Base-by-base conservation (phyloP, 2,113 vertebrate species). In the Heloderma charlesbogerti region DNA sequence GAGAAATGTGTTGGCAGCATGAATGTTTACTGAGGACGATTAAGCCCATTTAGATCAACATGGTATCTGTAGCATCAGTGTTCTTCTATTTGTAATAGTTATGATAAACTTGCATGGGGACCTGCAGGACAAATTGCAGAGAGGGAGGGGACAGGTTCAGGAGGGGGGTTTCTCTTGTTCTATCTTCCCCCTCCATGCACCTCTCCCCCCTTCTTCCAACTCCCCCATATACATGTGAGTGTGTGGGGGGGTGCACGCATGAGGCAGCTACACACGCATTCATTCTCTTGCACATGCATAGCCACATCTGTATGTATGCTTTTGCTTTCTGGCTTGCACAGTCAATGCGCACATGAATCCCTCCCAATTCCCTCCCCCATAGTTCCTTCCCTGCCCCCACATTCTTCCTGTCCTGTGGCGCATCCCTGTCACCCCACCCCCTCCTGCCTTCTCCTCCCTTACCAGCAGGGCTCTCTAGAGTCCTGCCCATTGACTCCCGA, bases 81-180 rank as follows among this genome's bases (percentile, higher is more conserved):
- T 13, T 40, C 66, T 82, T 54, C 60, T 3, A 15, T 51, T 86
- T 71, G 18, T 57, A 43, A 43, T 0, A 0, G 4, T 25, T 86
- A 48, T 43, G 66, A 66, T 75, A 71, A 72, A 29, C 87, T 15
- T 0, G 88, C 15, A 1, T 74, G 48, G 48, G 18, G 12, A 83
- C 40, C 40, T 31, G 12, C 34, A 2, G 15, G 31, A 83, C 45
- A 37, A 69, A 5, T 74, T 2, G 1, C 9, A 29, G 29, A 12
- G 6, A 40, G 72, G 20, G 4, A 63, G 20, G 74, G 20, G 37
- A 40, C 74, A 37, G 16, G 40, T n/a, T 40, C n/a, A 66, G 1
- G 18, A 79, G 2, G 31, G 16, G 74, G 16, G 43, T 83, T 45
- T 72, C 27, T 5, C 10, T 43, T 5, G 4, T 69, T 72, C 8